These are phyloP conservation scores for Drosophila borborema DNA, from an alignment of 2,888 invertebrate species.

Conservation along the genomic window DNA sequence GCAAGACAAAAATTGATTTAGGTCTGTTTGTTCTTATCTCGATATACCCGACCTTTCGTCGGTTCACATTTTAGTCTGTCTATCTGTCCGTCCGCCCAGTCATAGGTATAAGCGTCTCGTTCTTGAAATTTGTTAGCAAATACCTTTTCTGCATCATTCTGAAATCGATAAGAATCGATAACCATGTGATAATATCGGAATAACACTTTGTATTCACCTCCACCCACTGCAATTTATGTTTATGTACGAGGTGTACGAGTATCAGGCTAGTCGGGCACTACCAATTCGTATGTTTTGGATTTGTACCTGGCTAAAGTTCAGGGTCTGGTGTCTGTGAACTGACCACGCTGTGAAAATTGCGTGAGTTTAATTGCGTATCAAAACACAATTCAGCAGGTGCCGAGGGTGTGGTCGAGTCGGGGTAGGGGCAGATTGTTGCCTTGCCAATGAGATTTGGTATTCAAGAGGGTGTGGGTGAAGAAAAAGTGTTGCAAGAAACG, in stretches of 20 bases:
- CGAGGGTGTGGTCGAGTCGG: not conserved
- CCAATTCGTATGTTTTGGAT: not conserved
- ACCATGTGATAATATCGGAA: no score
- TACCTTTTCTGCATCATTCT: no score
- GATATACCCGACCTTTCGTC: no score
- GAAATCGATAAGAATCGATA: not conserved
- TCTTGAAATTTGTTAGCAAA: not conserved
- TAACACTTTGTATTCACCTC: not conserved
- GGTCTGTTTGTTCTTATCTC: not conserved
- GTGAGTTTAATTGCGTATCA: constrained; percentile 68
- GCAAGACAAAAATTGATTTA: not conserved
- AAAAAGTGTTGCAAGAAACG: constrained; percentile 16
- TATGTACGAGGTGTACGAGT: not conserved
- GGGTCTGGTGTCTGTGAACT: constrained; percentile 39
- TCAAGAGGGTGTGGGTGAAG: constrained; percentile 1
- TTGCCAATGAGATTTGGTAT: constrained; percentile 11
- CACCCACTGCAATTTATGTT: not conserved
- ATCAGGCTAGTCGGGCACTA: not conserved
- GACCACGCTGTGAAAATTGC: constrained; percentile 54
- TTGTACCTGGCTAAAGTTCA: constrained; percentile 36
- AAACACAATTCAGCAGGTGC: constrained; percentile 43
- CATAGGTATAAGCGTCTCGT: not conserved
- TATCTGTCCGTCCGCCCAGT: not conserved
- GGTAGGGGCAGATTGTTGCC: not conserved
- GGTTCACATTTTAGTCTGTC: not conserved